Evolutionary conservation across 2,113 vertebrate genomes (phyloP), one percentile per base, ranked within the genome.

Genomic region (Sander vitreus): DNA sequence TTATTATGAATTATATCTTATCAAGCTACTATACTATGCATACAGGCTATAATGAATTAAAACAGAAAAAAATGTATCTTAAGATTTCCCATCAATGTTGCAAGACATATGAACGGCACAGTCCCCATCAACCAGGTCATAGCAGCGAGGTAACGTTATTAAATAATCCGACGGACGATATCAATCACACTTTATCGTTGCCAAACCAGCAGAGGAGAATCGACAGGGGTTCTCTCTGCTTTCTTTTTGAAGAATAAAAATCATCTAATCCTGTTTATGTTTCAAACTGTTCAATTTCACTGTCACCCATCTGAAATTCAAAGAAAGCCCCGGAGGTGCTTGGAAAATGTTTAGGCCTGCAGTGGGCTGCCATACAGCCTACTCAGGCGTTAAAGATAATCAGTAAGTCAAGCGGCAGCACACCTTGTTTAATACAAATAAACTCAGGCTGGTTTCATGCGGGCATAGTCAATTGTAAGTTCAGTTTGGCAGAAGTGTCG

Each of bases 261-360:
- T 30, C 6, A 25, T 76, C 62, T 58, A 75, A 88, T 86, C 86
- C 62, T 62, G 78, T 90, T 89, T 76, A 82, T 74, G 51, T 80
- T 89, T 85, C 76, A 87, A 91, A 90, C 67, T 4, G 76, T 81
- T 85, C 63, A 81, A 83, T 87, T 91, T 89, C 79, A 63, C 69
- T 33, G 51, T 75, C 68, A 64, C 83, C 68, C 72, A 69, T 59
- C n/a, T 81, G 60, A 67, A 82, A 84, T 78, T 78, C 66, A 78
- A 72, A 85, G 51, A 84, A 62, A 27, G 2, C 50, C 55, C n/a
- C 54, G 4, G 50, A 76, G 76, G 33, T 60, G 48, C 59, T 14
- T 51, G 48, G 25, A 4, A 83, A 84, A 77, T 66, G 67, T 78
- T 73, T 53, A 83, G 75, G 72, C 60, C 66, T 67, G 62, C 78